Conservation (phyloP, 2,113 vertebrate species). For the Ranitomeya variabilis region DNA sequence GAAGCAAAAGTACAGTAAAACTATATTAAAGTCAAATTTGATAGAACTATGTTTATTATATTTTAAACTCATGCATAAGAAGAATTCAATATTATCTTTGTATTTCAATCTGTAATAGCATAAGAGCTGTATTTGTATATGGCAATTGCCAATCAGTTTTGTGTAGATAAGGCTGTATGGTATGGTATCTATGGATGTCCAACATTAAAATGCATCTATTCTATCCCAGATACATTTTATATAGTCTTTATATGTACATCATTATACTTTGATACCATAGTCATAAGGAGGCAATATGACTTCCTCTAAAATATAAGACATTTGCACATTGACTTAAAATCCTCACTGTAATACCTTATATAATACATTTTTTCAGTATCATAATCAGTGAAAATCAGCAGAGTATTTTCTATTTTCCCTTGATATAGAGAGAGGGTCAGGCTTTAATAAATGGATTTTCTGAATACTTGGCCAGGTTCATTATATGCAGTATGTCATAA, state of each 20-base stretch:
- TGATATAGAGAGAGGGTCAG: not conserved
- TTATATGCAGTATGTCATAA: slow-evolving; percentile 29
- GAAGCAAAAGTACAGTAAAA: too few species aligned
- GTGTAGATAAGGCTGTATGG: too few species aligned
- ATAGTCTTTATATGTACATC: not conserved
- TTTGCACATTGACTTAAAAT: not conserved
- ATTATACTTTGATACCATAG: not conserved
- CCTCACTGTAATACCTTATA: not conserved
- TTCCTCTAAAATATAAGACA: not conserved
- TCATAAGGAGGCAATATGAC: not conserved
- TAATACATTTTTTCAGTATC: not conserved
- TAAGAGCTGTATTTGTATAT: too few species aligned
- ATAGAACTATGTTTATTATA: too few species aligned
- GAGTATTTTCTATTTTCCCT: not conserved
- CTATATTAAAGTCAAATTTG: too few species aligned
- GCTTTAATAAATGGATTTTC: not conserved
- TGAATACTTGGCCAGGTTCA: slow-evolving; percentile 5
- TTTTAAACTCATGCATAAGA: too few species aligned
- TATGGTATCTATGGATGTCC: too few species aligned
- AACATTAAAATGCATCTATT: too few species aligned
- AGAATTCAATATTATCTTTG: too few species aligned
- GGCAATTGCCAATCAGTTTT: too few species aligned
- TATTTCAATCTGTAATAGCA: too few species aligned
- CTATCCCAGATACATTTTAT: too few species aligned
- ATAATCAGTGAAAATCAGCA: not conserved